Base-by-base conservation (phyloP, 2,888 invertebrate species). In the Macrophya annulata region DNA sequence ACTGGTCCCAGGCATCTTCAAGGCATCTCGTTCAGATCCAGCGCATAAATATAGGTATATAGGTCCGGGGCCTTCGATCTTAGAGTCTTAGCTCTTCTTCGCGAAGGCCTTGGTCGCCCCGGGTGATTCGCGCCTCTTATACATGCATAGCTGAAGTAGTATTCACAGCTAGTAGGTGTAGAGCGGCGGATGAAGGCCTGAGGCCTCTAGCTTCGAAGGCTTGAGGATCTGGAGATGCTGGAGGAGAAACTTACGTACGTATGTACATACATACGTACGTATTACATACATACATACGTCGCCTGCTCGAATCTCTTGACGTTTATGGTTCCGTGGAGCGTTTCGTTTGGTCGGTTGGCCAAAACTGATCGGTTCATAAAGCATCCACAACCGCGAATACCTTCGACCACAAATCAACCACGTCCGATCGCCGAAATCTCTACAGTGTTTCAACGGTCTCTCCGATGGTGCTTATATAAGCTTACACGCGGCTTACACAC, bases 361-460 rank as follows among this genome's bases (percentile, higher is more conserved):
- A 87, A 84, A 85, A 87, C 88, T 89, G 91, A 92, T 91, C 90
- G 91, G 90, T 91, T 92, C 90, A 91, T 90, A 90, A 91, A 91
- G 90, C 90, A 90, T 89, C 87, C 21, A 65, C 4, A 81, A 86
- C 88, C 89, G 88, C 87, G 89, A 89, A 89, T 88, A 88, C 85
- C 88, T 88, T 87, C 86, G 87, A 88, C 88, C 89, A 91, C 92
- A 92, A 92, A 92, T 92, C 92, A 91, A 91, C 88, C 88, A 88
- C 89, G 90, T 88, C 89, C 89, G 76, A 87, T 85, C 62, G 83
- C 72, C 48, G 45, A 51, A 77, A 77, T 51, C 77, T 77, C 43
- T 37, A 68, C 68, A 65, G 43, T 85, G 85, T 85, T 85, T 85
- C 82, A 85, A 48, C 62, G 85, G 48, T 59, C 51, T 79, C 43